Evolutionary conservation across 2,113 vertebrate genomes (phyloP).

Genomic region (Dipodomys spectabilis): DNA sequence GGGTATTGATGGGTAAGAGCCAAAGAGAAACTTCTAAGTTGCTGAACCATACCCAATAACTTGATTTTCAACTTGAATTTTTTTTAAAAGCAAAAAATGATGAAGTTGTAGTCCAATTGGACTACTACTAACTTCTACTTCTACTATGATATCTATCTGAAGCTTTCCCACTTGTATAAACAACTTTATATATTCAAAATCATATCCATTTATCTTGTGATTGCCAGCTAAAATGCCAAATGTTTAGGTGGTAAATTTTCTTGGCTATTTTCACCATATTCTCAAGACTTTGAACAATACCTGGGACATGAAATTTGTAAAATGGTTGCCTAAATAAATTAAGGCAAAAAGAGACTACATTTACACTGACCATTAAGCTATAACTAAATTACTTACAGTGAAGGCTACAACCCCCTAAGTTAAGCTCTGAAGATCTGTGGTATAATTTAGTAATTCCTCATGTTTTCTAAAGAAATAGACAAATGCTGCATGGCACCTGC

Average conservation of each 20-base stretch:
- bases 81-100: background rate
- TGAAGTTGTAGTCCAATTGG: background rate
- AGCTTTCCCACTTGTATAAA: background rate
- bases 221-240: background rate
- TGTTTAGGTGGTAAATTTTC: background rate
- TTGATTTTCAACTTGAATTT: background rate
- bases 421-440: background rate
- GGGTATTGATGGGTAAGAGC: background rate
- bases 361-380: background rate
- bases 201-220: background rate
- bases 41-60: background rate
- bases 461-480: background rate
- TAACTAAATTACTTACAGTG: background rate
- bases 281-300: background rate
- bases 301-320: background rate
- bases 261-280: background rate
- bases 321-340: background rate
- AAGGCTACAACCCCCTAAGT: background rate
- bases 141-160: background rate
- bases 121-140: background rate
- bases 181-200: background rate
- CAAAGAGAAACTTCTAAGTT: background rate
- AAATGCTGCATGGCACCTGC: background rate
- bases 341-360: background rate
- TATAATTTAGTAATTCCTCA: background rate